Conservation (phyloP, 2,797 vertebrate genomes). For the Coendou prehensilis region DNA sequence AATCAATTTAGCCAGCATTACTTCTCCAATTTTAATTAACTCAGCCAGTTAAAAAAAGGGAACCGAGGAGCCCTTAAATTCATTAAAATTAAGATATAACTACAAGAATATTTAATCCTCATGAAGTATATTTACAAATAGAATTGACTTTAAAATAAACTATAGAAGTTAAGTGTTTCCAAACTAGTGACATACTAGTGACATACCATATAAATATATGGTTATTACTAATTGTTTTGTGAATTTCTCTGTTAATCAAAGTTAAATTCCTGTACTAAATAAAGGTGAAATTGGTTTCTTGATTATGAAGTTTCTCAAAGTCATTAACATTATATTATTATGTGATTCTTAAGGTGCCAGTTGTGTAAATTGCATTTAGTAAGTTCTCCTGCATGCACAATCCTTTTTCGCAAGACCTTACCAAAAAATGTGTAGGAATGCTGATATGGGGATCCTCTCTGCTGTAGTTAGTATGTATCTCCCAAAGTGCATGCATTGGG, state of each 20-base stretch:
- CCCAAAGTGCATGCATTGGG: background rate
- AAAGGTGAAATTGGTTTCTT: constrained; percentile 17
- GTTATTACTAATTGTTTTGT: constrained; percentile 39
- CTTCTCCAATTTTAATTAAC: constrained; percentile 41
- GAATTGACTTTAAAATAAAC: constrained; percentile 20
- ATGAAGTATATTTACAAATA: constrained; percentile 51
- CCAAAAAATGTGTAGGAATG: background rate
- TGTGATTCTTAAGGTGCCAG: background rate
- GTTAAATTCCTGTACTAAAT: constrained; percentile 28
- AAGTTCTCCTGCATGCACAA: background rate
- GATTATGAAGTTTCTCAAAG: background rate
- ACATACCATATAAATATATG: constrained; percentile 12
- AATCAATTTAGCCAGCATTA: constrained; percentile 51
- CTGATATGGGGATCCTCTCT: background rate
- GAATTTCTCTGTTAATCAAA: constrained; percentile 47
- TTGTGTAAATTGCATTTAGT: background rate
- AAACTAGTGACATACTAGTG: background rate
- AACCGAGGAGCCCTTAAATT: background rate
- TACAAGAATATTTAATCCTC: background rate
- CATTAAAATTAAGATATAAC: background rate
- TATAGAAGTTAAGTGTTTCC: background rate
- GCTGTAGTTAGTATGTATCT: accelerated
- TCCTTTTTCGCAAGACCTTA: background rate
- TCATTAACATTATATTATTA: constrained; percentile 15
- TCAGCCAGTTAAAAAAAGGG: background rate